Evolutionary conservation across 2,797 vertebrate genomes (phyloP), one percentile per base, ranked within the genome.

Genomic region (Geotrypetes seraphini): DNA sequence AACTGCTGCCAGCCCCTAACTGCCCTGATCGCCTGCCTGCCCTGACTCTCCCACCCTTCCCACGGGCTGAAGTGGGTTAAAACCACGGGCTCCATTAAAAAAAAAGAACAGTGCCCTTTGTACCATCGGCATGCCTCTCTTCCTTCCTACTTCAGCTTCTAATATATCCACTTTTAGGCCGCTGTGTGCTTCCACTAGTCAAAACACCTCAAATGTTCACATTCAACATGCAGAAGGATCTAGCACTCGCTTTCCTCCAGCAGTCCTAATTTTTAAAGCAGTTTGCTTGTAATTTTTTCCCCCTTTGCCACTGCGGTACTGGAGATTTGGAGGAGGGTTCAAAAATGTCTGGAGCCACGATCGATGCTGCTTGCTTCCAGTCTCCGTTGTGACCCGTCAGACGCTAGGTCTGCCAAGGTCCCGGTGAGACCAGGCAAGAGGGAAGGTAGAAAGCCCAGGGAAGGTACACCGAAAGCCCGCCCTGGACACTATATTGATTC

Each of bases 111-210:
- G n/a, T n/a, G n/a, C 94, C 94, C 94, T 89, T 89, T 97, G 94
- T 90, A 94, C 94, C 94, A 97, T 97, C 86, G 84, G 90, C 88
- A 91, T 90, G 75, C 75, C 89, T 85, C 70, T 70, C 85, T 85
- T 88, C 88, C 87, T 83, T 86, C 83, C 86, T 91, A 86, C 80
- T 84, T 85, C 84, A 86, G 85, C 80, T 86, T 84, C 71, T 83
- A 84, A 85, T 89, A 88, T 85, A 90, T 92, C 92, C 87, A 85
- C 86, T 91, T 86, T 77, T 88, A 80, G 88, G 88, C 92, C 85
- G 78, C 73, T 74, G 84, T 78, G 86, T 70, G 80, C 79, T 84
- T 90, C 89, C 86, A 84, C 87, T 81, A 89, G 74, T 81, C 81
- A 83, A 81, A 83, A 85, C 82, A 85, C 78, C 83, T 78, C 64